Conservation (phyloP, 2,113 vertebrate genomes). For the Trematocara zebra region DNA sequence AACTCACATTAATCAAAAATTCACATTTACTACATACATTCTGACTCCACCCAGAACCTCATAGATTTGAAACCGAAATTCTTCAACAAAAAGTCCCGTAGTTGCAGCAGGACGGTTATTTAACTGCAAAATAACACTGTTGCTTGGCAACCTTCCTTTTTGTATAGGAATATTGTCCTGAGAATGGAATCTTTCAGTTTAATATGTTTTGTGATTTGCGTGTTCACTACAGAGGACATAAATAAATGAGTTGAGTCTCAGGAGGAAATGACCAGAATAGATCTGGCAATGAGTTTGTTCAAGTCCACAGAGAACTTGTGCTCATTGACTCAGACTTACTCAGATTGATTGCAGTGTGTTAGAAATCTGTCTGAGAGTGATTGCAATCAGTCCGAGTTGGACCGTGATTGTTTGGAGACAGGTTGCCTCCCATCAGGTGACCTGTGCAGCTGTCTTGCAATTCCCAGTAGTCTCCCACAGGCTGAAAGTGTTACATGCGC, state of each 20-base stretch:
- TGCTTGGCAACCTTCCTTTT: neutral
- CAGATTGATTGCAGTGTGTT: neutral
- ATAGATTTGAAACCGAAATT: neutral
- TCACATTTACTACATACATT: neutral
- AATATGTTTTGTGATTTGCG: neutral
- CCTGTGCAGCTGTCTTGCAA: neutral
- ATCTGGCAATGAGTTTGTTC: neutral
- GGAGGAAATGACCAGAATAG: neutral
- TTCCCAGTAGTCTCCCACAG: neutral
- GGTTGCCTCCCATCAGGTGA: neutral
- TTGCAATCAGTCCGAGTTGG: neutral
- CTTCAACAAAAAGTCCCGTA: neutral
- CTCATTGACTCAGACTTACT: neutral
- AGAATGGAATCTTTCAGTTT: neutral
- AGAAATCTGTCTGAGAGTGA: neutral
- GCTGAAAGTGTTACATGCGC: fast-evolving
- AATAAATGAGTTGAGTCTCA: neutral
- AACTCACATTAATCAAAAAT: fast-evolving
- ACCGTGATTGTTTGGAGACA: neutral
- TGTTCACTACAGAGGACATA: neutral
- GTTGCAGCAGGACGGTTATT: neutral
- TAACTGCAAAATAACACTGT: neutral
- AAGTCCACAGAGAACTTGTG: neutral
- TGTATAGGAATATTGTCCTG: neutral
- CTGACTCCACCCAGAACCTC: neutral